Base-by-base conservation (phyloP, 2,797 vertebrate species). In the Hoplostethus atlanticus region DNA sequence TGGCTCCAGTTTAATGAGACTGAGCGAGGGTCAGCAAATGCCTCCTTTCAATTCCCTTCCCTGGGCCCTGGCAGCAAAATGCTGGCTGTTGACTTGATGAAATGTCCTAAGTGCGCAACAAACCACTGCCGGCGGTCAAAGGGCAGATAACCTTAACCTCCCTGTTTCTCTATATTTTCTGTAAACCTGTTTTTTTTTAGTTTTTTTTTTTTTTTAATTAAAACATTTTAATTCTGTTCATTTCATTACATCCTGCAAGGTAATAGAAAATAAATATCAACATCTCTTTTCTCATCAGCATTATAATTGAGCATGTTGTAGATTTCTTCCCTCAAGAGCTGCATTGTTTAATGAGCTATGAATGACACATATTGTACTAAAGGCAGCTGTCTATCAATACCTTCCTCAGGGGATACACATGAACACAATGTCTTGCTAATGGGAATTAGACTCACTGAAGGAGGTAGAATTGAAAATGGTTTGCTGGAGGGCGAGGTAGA, bases 261-360 rank as follows among this genome's bases (percentile, higher is more conserved):
- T 53, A 63, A 71, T 64, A 70, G 56, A 47, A 64, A 65, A 69
- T 42, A 69, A 72, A 73, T 55, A 69, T 63, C 71, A 68, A 68
- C 36, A 57, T 58, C 34, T 63, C 76, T 68, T 87, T 75, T 61
- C 71, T 81, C 81, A 88, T 92, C 83, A 83, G 56, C 64, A 81
- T 84, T 62, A 83, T 85, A 84, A 91, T 85, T 76, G 84, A 76
- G 61, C 85, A 56, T 83, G 67, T 63, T 59, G 79, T 80, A 83
- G 83, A 85, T 80, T 77, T 77, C 67, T 68, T 13, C 77, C 87
- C 87, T 84, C 70, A 2, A 73, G 90, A 48, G 5, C 63, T 56
- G 48, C 65, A 10, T 52, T 59, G 84, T 72, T 73, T 87, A 92
- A 93, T 83, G 89, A 91, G 76, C 84, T 83, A 75, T 88, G 83